Conservation (phyloP, 2,797 vertebrate genomes). For the Peromyscus attwateri region DNA sequence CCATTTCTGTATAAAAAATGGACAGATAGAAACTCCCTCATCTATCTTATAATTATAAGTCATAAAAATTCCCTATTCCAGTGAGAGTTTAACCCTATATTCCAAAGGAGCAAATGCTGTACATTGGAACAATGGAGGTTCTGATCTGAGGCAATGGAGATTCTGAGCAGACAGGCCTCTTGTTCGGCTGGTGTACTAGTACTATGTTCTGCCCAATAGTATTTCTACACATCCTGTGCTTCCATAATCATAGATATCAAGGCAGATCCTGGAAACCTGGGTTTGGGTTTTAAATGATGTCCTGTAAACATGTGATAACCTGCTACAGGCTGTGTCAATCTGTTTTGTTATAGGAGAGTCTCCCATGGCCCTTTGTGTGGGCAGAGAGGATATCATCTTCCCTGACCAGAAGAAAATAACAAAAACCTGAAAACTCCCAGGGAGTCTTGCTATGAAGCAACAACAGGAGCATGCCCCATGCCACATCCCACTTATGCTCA, state of each 20-base stretch:
- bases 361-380: too few relatives aligned
- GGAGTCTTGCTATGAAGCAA: too few relatives aligned
- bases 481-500: too few relatives aligned
- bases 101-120: not conserved
- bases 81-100: not conserved
- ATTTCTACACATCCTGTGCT: not conserved
- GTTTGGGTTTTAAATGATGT: too few relatives aligned
- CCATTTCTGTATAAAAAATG: not conserved
- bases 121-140: too few relatives aligned
- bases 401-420: not conserved
- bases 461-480: rapidly evolving
- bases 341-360: not conserved
- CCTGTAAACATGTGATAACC: not conserved
- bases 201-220: not conserved
- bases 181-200: not conserved
- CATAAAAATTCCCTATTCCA: not conserved
- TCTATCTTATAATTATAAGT: not conserved
- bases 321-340: not conserved
- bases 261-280: not conserved
- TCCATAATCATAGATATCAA: not conserved
- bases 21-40: not conserved
- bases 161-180: not conserved
- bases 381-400: not conserved
- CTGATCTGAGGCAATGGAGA: not conserved
- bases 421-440: not conserved